These are phyloP conservation scores for Aythya baeri DNA, from an alignment of 2,113 vertebrate species.

Conservation along the genomic window DNA sequence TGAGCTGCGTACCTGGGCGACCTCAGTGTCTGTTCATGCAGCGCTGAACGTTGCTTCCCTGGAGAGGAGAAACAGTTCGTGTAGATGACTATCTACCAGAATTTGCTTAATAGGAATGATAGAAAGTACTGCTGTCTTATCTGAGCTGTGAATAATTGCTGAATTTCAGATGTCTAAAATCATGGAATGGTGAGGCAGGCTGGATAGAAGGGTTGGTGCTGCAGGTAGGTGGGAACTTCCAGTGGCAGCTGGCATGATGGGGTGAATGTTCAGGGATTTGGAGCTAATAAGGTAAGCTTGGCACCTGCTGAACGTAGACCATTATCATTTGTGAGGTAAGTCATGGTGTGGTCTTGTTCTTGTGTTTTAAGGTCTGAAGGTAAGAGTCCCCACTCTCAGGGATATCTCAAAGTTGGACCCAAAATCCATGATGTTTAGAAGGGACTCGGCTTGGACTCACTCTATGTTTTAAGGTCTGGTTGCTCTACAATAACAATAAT, in stretches of 20 bases:
- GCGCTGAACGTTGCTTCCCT: not conserved
- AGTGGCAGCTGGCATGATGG: not conserved
- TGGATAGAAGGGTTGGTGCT: not conserved
- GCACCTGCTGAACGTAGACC: not conserved
- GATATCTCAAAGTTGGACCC: not conserved
- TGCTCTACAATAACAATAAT: not conserved
- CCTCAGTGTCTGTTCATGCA: not conserved
- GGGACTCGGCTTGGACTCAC: not conserved
- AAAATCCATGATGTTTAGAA: not conserved
- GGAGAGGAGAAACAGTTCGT: not conserved
- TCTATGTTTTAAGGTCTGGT: not conserved
- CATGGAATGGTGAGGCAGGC: fast-evolving
- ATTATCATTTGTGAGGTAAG: not conserved
- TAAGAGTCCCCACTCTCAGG: not conserved
- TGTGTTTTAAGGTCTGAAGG: not conserved
- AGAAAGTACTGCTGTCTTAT: not conserved
- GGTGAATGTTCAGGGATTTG: not conserved
- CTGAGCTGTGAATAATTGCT: not conserved
- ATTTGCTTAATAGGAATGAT: not conserved
- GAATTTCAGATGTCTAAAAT: not conserved
- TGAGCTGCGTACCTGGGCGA: not conserved
- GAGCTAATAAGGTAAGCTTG: not conserved
- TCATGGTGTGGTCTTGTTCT: not conserved
- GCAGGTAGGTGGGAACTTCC: not conserved
- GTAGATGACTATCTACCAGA: not conserved